Evolutionary conservation across 2,888 invertebrate species (phyloP).

Genomic region (Dynastes maya): DNA sequence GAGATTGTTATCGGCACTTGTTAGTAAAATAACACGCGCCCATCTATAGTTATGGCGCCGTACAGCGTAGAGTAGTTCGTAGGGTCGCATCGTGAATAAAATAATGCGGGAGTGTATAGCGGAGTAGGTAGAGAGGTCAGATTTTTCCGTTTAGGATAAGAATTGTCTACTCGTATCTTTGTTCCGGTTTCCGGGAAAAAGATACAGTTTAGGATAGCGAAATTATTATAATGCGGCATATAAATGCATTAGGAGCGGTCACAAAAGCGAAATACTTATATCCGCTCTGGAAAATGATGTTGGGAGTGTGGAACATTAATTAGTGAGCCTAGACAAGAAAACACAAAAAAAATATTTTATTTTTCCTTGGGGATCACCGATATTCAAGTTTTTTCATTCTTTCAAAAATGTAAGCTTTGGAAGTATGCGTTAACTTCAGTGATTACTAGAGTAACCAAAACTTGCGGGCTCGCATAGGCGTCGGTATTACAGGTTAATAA

Average conservation of each 20-base stretch:
- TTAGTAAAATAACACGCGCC: conserved; percentile 31
- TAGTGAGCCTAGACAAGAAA: too few species aligned
- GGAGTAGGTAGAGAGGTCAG: conserved; percentile 5
- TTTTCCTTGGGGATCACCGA: too few species aligned
- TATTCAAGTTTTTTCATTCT: too few species aligned
- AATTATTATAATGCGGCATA: conserved; percentile 13
- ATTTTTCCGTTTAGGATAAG: conserved; percentile 4
- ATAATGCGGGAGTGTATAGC: not conserved
- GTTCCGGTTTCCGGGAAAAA: not conserved
- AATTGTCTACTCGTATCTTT: not conserved
- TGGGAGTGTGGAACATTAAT: too few species aligned
- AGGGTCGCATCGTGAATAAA: conserved; percentile 5
- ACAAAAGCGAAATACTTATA: not conserved
- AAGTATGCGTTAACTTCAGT: too few species aligned
- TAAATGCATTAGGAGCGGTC: conserved; percentile 17
- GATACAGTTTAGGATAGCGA: not conserved
- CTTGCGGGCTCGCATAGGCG: too few species aligned
- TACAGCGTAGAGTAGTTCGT: not conserved
- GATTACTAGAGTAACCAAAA: too few species aligned
- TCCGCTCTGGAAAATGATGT: too few species aligned
- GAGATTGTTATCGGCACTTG: conserved; percentile 46
- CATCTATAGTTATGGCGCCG: conserved; percentile 30
- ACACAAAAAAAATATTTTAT: too few species aligned
- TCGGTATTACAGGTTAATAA: too few species aligned
- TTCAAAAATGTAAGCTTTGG: too few species aligned